Evolutionary conservation across 2,888 invertebrate genomes (phyloP).

Genomic region (Synergus umbraculus): DNA sequence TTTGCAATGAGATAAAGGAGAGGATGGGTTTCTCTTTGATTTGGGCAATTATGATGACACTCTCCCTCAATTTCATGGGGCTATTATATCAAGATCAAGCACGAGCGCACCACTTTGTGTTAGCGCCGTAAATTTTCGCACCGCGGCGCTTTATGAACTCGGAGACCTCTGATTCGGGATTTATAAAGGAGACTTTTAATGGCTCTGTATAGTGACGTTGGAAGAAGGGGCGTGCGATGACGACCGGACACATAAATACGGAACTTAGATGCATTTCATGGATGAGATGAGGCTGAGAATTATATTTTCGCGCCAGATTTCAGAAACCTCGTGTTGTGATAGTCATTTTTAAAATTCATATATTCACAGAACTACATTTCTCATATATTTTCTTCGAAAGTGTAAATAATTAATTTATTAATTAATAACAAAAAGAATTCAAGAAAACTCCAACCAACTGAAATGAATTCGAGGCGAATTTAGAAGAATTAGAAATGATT

Average conservation of each 20-base stretch:
- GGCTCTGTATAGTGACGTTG: conserved; percentile 57
- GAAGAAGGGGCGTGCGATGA: conserved; percentile 59
- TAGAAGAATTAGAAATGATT: too few relatives aligned
- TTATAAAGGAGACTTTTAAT: conserved; percentile 65
- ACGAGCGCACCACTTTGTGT: conserved; percentile 52
- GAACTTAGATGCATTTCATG: conserved; percentile 36
- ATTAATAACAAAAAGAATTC: too few relatives aligned
- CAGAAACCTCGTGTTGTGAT: neutral
- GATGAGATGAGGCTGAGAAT: neutral
- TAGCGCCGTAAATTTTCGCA: conserved; percentile 63
- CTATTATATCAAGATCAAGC: conserved; percentile 60
- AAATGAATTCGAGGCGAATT: too few relatives aligned
- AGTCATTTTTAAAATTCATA: neutral
- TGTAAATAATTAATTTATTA: too few relatives aligned
- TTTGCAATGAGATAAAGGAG: conserved; percentile 45
- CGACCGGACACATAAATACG: conserved; percentile 70
- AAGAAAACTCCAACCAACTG: too few relatives aligned
- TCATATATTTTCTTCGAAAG: too few relatives aligned
- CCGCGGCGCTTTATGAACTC: conserved; percentile 63
- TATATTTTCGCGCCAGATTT: neutral
- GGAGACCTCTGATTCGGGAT: conserved; percentile 68
- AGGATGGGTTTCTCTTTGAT: conserved; percentile 44
- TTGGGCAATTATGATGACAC: conserved; percentile 58
- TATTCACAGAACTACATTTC: too few relatives aligned
- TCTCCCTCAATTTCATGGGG: conserved; percentile 57